Evolutionary conservation across 2,113 vertebrate species (phyloP).

Genomic region (Mesoclemmys tuberculata): DNA sequence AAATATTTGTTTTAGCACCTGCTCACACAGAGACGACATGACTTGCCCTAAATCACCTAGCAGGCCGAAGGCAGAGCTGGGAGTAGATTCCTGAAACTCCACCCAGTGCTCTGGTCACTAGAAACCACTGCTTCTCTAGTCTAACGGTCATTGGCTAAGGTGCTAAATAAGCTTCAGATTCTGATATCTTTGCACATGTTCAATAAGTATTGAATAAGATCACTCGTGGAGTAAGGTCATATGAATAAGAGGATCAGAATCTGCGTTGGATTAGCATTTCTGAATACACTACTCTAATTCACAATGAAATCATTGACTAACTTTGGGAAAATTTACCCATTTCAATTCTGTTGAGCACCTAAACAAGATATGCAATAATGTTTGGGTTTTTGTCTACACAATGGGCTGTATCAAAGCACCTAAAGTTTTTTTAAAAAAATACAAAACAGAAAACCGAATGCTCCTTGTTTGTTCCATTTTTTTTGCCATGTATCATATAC

Average conservation of each 20-base stretch:
- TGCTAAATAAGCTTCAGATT: neutral
- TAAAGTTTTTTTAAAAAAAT: slow-evolving; percentile 45
- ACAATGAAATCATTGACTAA: slow-evolving; percentile 12
- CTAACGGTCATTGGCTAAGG: neutral
- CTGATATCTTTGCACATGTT: neutral
- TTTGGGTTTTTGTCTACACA: slow-evolving; percentile 20
- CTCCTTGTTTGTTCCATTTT: slow-evolving; percentile 46
- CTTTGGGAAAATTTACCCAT: neutral
- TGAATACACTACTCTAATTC: neutral
- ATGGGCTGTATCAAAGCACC: slow-evolving; percentile 32
- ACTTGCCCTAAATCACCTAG: neutral
- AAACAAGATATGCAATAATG: slow-evolving; percentile 33
- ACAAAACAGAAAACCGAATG: slow-evolving; percentile 7
- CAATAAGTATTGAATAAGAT: neutral
- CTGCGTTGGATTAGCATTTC: accelerated
- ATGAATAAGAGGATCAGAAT: neutral
- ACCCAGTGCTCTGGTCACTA: neutral
- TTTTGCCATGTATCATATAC: slow-evolving; percentile 23
- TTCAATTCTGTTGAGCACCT: slow-evolving; percentile 26
- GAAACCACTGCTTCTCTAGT: neutral
- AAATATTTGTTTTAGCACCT: neutral
- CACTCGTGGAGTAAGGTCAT: accelerated
- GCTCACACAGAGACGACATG: neutral
- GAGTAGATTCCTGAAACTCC: accelerated
- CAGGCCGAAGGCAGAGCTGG: neutral